Conservation (phyloP, 2,113 vertebrate genomes). For the Rhinichthys klamathensis region DNA sequence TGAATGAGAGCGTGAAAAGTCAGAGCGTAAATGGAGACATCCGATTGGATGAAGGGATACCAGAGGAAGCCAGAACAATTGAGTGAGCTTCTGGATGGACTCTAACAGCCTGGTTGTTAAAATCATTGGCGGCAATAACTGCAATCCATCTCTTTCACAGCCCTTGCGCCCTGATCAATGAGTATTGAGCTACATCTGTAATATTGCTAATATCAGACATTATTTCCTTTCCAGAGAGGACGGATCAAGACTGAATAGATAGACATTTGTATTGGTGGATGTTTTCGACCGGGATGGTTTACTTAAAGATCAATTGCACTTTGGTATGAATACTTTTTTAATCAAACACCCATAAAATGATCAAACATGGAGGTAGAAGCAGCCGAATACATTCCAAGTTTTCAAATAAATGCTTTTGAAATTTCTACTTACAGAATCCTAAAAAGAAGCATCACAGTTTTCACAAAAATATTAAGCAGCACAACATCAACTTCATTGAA, state of each 20-base stretch:
- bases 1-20: neutral
- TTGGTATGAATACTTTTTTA: too few relatives aligned
- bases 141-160: conserved; percentile 72
- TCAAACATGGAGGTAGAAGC: too few relatives aligned
- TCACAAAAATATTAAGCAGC: too few relatives aligned
- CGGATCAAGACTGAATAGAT: neutral
- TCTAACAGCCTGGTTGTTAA: conserved; percentile 73
- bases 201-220: conserved; percentile 71
- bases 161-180: conserved; percentile 61
- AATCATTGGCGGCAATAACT: conserved; percentile 79
- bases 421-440: too few relatives aligned
- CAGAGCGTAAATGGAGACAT: neutral
- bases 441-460: too few relatives aligned
- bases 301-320: neutral
- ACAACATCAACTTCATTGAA: too few relatives aligned
- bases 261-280: neutral
- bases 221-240: conserved; percentile 64
- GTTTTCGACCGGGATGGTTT: neutral
- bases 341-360: too few relatives aligned
- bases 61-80: conserved; percentile 34
- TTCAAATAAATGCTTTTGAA: too few relatives aligned
- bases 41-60: conserved; percentile 10
- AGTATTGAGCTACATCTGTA: conserved; percentile 75
- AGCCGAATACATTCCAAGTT: too few relatives aligned
- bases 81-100: conserved; percentile 50